Conservation (phyloP, 2,888 invertebrate species). For the Auanema sp. region DNA sequence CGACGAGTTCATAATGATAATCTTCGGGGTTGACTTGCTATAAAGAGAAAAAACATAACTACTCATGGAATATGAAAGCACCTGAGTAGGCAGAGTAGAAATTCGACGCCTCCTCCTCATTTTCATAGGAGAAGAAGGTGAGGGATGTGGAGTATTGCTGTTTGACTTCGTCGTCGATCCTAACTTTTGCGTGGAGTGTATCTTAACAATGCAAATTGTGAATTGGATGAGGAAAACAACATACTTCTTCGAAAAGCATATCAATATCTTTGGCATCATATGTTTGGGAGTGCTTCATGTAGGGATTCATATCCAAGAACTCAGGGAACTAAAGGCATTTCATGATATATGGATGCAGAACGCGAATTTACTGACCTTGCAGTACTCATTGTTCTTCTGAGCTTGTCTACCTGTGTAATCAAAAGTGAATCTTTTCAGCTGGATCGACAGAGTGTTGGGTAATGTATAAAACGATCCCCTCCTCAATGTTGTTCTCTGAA, state of each 20-base stretch:
- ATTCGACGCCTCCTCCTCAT: conserved; percentile 30
- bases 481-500: conserved; percentile 68
- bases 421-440: conserved; percentile 69
- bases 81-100: conserved; percentile 14
- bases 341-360: too few species aligned
- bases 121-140: conserved; percentile 26
- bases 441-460: conserved; percentile 69
- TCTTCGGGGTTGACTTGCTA: conserved; percentile 3
- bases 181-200: neutral
- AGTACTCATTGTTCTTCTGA: conserved; percentile 70
- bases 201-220: too few species aligned
- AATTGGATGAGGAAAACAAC: neutral
- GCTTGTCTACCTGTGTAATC: conserved; percentile 69
- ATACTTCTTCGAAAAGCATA: conserved; percentile 28
- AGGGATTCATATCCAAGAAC: conserved; percentile 50
- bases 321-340: conserved; percentile 68
- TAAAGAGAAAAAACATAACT: neutral
- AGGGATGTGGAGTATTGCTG: conserved; percentile 21
- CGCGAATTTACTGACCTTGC: too few species aligned
- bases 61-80: neutral
- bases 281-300: conserved; percentile 26
- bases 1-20: conserved; percentile 67
- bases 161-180: conserved; percentile 7
- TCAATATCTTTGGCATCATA: conserved; percentile 30
- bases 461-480: conserved; percentile 68